Percentiles rank a stretch among this genome's conserved stretches.
Evolutionary conservation across 2,888 invertebrate species (phyloP).

Genomic region (Carpatolechia fugitivella): DNA sequence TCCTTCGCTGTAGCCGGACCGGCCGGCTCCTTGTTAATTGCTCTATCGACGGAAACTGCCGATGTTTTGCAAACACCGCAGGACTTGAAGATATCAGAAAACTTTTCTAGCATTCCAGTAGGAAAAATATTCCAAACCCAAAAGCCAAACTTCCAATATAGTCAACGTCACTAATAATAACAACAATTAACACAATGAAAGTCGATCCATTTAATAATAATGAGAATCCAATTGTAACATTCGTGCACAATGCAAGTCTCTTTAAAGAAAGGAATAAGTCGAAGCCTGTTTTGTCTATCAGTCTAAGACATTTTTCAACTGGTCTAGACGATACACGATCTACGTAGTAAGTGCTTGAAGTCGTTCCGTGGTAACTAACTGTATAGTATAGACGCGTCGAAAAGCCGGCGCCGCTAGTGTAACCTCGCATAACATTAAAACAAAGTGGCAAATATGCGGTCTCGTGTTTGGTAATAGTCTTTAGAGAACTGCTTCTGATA

Average conservation of each 20-base stretch:
- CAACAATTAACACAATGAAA: too few species aligned
- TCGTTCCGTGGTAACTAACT: constrained; percentile 8
- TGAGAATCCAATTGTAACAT: too few species aligned
- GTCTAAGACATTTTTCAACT: background rate
- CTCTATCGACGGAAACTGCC: constrained; percentile 46
- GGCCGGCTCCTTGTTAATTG: constrained; percentile 47
- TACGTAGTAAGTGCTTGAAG: background rate
- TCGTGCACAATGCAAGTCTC: background rate
- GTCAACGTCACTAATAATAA: too few species aligned
- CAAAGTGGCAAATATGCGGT: constrained; percentile 37
- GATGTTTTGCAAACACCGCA: constrained; percentile 21
- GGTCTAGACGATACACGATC: constrained; percentile 22
- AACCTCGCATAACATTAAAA: constrained; percentile 23
- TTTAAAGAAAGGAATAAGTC: background rate
- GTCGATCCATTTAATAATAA: too few species aligned
- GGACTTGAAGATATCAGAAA: background rate
- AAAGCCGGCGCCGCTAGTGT: constrained; percentile 24
- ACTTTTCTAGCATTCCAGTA: background rate
- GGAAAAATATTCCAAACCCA: background rate
- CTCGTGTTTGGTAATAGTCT: constrained; percentile 37
- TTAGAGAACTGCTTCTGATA: background rate
- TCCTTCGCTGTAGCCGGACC: constrained; percentile 63
- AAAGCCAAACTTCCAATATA: background rate
- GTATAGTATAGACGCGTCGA: constrained; percentile 5
- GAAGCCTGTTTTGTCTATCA: constrained; percentile 1